Percentiles rank a stretch among this genome's conserved stretches.
phyloP scores from a whole-genome alignment of 2,797 vertebrate genomes.

The Etheostoma nigrum region DNA sequence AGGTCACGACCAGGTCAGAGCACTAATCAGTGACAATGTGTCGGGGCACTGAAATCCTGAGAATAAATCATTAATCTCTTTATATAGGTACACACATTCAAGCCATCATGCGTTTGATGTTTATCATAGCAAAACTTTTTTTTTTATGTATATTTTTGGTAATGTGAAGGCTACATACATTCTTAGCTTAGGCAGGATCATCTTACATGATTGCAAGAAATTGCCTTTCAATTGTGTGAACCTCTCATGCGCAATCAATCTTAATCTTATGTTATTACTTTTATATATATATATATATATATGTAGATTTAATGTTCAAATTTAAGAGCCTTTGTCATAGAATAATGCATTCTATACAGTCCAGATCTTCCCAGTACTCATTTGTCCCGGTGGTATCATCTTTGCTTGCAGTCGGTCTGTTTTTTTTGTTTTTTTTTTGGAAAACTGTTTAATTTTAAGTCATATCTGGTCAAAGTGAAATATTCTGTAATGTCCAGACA shows the following conservation, averaged over 20 bases:
- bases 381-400: conserved; percentile 45
- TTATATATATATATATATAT: no score
- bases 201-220: conserved; percentile 77
- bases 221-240: conserved; percentile 84
- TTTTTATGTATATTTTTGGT: conserved; percentile 84
- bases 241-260: conserved; percentile 80
- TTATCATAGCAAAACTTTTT: conserved; percentile 86
- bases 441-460: conserved; percentile 31
- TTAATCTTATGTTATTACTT: conserved; percentile 80
- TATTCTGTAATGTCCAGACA: conserved; percentile 66
- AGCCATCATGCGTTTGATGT: conserved; percentile 90
- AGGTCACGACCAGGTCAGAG: conserved; percentile 46
- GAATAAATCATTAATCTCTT: conserved; percentile 64
- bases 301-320: conserved; percentile 75
- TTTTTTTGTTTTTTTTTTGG: conserved; percentile 39
- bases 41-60: conserved; percentile 63
- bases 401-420: conserved; percentile 53
- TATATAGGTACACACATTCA: conserved; percentile 82
- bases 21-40: conserved; percentile 62
- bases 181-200: conserved; percentile 72
- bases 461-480: conserved; percentile 50
- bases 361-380: conserved; percentile 59
- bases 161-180: conserved; percentile 75
- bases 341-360: conserved; percentile 68
- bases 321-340: conserved; percentile 66